A percentile compares a stretch with the other conserved stretches of the same genome.
phyloP scores from a whole-genome alignment of 2,113 vertebrate genomes.

The Rissa tridactyla region DNA sequence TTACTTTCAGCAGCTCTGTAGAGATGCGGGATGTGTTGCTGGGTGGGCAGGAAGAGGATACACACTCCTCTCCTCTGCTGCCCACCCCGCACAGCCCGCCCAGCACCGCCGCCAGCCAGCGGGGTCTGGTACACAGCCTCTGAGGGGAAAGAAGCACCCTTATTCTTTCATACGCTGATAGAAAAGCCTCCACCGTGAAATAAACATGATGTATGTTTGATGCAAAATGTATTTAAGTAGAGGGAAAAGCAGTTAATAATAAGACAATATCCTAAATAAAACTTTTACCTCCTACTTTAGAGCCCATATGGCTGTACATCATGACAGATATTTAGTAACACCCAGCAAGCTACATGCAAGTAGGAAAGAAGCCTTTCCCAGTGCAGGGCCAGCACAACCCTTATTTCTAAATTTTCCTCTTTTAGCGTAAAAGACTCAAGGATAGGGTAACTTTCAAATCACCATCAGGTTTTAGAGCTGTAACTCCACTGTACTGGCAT shows the following conservation, averaged over 20 bases:
- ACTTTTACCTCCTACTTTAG: not conserved
- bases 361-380: not conserved
- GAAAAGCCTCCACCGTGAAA: not conserved
- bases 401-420: not conserved
- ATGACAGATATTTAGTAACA: not conserved
- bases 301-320: not conserved
- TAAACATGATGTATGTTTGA: fast-evolving
- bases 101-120: not conserved
- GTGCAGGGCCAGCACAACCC: not conserved
- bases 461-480: not conserved
- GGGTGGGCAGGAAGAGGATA: not conserved
- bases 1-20: not conserved
- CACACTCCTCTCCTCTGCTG: not conserved
- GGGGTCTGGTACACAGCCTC: not conserved
- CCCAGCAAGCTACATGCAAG: not conserved
- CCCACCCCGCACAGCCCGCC: not conserved
- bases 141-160: not conserved
- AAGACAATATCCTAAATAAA: not conserved
- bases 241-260: not conserved
- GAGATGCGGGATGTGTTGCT: fast-evolving
- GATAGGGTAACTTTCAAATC: not conserved
- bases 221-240: not conserved
- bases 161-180: not conserved
- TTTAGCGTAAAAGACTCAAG: not conserved
- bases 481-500: not conserved